Base-by-base conservation (phyloP, 2,113 vertebrate genomes). In the Sturnira hondurensis region DNA sequence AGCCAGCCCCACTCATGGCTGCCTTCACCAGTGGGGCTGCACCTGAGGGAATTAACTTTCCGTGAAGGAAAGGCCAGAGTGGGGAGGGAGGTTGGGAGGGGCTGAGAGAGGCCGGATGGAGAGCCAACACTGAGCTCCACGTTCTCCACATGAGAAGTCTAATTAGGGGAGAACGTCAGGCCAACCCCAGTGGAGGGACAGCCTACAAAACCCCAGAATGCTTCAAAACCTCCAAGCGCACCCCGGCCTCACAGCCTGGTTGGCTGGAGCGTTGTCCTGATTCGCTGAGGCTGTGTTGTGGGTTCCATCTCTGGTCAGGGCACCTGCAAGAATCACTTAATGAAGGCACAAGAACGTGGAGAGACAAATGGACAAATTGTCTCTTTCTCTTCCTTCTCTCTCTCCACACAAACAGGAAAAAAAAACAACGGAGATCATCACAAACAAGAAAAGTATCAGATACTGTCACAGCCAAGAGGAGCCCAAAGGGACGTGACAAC, bases 1-100 rank as follows among this genome's bases (percentile, higher is more conserved):
- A 28, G 10, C 20, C 4, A 5, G 14, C 12, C 50, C 67, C 38
- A 67, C 28, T 14, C n/a, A 33, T 0, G 3, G 24, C 2, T 24
- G 38, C 56, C 41, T 58, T 56, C 47, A 5, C 0, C 5, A 17
- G 22, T 26, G 28, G 17, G 47, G 26, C 54, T 43, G 22, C 65
- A 4, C 43, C 12, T 4, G 5, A 6, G 31, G 45, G 52, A 73
- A 43, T 17, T 22, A 24, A 47, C 20, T 31, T 54, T 52, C 33
- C 7, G 2, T 19, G n/a, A 43, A 50, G 19, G 33, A 74, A 43
- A 78, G 71, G 56, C 65, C 38, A 45, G 38, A 7, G 9, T 11
- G 33, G 26, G 41, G 45, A 58, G n/a, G 38, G 63, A 68, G 20
- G 28, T 78, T 26, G 12, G 65, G 63, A 71, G 45, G 58, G n/a